Evolutionary conservation across 2,888 invertebrate species (phyloP), one percentile per base, ranked within the genome.

Genomic region (Oscheius onirici): DNA sequence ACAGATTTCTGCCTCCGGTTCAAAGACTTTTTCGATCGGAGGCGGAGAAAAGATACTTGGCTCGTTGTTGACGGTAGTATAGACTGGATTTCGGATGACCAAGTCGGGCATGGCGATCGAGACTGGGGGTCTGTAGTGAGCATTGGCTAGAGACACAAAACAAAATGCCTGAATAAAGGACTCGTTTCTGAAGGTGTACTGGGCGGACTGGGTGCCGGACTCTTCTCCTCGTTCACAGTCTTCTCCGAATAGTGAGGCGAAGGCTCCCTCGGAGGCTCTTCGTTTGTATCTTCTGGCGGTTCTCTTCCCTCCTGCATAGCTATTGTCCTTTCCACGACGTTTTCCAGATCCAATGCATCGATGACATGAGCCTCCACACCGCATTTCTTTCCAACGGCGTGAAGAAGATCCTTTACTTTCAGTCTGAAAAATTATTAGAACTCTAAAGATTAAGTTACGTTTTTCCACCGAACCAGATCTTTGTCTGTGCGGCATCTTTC

Each of bases 401-500:
- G 85, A 15, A 86, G 77, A 5, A 86, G 76, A 65, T 86, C 86
- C 26, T 79, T 74, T 2, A 86, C 86, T 77, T 81, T 82, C 34
- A 86, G 67, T 24, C 86, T 86, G 68, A 70, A 77, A 52, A 46
- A 2, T n/a, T 3, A 13, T 51, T 22, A 26, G n/a, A 17, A n/a
- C 17, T 58, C 61, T 22, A 41, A 22, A 20, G 11, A n/a, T 22
- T 13, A 13, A 46, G 15, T 69, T 51, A 86, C 83, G 83, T 83
- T 76, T 86, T 87, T 43, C 86, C 86, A 15, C 86, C 86, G 67
- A 86, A 86, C 86, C 86, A 87, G 15, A 86, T 83, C 63, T 82
- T 84, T 6, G 85, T 84, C 34, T 74, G 76, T 3, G 86, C 86
- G 1, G 83, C 86, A 58, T 86, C 83, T 69, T 86, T 86, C 82